Base-by-base conservation (phyloP, 2,888 invertebrate genomes). In the Rotaria macrura region DNA sequence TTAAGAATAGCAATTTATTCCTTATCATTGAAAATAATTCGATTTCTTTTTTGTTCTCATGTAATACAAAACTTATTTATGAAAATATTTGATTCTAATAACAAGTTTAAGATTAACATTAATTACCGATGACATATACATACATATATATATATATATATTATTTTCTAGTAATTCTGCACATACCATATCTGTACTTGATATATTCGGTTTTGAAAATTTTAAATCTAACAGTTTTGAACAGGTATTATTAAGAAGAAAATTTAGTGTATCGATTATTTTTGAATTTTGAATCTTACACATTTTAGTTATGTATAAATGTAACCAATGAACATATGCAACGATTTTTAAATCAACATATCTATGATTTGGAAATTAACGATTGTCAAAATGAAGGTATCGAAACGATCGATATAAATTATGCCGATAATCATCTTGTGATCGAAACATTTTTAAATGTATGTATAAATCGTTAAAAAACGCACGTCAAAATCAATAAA, bases 311-410 rank as follows among this genome's bases (percentile, higher is more conserved):
- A 20, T 93, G 95, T 88, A 94, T 96, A 4, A 97, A 97, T 90
- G 89, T 90, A 49, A 90, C 90, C 85, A 97, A 96, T 89, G 96
- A 97, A 90, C 96, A 96, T 91, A 93, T 97, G 89, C 96, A 96
- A 89, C 96, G 95, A 90, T 94, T 95, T 88, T 97, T 95, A 90
- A 95, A 96, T 89, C 88, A 90, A 89, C 90, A 90, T 88, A 89
- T 90, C 43, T 90, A 90, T 87, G 88, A 89, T 85, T 88, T 90
- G 87, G 90, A 90, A 86, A 90, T 90, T 85, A 90, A 90, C 84
- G 90, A 90, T 85, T 90, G 90, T 87, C 88, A 87, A 25, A 88
- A 87, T 83, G 90, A 90, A 88, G 90, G 89, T 14, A 89, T 90
- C 47, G 89, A 90, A 87, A 90, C 90, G 89, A 89, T 88, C 34